Conservation (phyloP, 1,140 invertebrate species). For the Lepidurus packardi region DNA sequence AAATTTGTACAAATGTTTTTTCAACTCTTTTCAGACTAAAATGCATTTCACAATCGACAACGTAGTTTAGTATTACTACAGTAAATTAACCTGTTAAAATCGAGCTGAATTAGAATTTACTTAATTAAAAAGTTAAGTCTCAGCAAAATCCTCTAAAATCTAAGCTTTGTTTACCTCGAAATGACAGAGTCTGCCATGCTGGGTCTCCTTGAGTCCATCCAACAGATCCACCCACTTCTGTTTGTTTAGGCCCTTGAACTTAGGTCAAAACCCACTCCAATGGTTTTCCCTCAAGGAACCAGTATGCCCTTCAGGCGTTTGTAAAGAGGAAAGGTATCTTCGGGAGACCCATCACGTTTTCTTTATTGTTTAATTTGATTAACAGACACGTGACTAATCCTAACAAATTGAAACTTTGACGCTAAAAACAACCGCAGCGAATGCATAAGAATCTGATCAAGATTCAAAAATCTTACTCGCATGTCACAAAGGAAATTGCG, state of each 20-base stretch:
- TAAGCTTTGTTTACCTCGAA: background rate
- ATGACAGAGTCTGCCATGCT: conserved; percentile 9
- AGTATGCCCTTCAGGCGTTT: background rate
- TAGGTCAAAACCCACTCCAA: background rate
- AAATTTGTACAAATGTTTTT: no score
- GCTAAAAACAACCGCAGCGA: background rate
- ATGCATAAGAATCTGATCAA: background rate
- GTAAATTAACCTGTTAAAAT: no score
- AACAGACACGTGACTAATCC: conserved; percentile 9
- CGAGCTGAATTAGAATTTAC: no score
- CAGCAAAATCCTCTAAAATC: no score
- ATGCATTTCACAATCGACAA: no score
- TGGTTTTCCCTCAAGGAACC: background rate
- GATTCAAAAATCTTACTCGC: background rate
- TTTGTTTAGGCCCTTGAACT: background rate
- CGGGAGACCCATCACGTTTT: background rate
- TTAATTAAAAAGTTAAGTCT: no score
- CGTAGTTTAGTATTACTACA: no score
- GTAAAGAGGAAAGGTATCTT: background rate
- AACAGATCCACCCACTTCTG: background rate
- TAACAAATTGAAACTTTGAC: background rate
- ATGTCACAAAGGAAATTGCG: background rate
- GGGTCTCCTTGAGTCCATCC: background rate
- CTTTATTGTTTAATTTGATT: background rate
- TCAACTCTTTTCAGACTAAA: no score